phyloP scores from a whole-genome alignment of 2,797 vertebrate species.

The Gymnothorax reevesii region DNA sequence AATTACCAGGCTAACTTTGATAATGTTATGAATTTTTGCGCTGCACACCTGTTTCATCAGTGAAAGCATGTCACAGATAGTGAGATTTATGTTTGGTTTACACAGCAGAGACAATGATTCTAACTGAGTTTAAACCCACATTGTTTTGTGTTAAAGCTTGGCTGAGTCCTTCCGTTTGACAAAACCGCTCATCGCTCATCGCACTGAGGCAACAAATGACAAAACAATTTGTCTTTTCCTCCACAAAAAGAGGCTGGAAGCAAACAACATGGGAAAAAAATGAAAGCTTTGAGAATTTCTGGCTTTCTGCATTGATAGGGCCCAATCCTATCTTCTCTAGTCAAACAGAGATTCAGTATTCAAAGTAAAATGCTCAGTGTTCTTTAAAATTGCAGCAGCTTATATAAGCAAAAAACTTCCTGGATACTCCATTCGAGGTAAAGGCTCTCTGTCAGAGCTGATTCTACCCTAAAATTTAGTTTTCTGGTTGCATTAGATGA shows the following conservation, averaged over 20 bases:
- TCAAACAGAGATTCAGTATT: slow-evolving; percentile 43
- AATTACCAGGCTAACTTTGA: slow-evolving; percentile 84
- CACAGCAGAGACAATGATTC: slow-evolving; percentile 73
- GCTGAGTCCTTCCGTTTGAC: slow-evolving; percentile 66
- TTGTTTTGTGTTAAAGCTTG: slow-evolving; percentile 73
- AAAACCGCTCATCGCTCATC: slow-evolving; percentile 56
- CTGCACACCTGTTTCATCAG: slow-evolving; percentile 79
- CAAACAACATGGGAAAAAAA: slow-evolving; percentile 70
- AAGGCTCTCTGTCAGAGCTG: background rate
- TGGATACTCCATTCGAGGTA: background rate
- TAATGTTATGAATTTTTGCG: slow-evolving; percentile 90
- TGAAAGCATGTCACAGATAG: slow-evolving; percentile 68
- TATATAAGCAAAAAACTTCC: background rate
- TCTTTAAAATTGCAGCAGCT: background rate
- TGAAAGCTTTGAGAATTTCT: slow-evolving; percentile 69
- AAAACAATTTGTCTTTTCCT: slow-evolving; percentile 62
- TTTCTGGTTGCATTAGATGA: background rate
- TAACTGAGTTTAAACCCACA: slow-evolving; percentile 72
- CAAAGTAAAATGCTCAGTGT: slow-evolving; percentile 30
- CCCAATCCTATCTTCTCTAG: slow-evolving; percentile 61
- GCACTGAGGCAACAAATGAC: slow-evolving; percentile 64
- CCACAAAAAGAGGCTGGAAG: slow-evolving; percentile 61
- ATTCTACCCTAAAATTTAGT: background rate
- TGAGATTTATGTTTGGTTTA: slow-evolving; percentile 70
- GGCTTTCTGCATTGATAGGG: slow-evolving; percentile 67